Evolutionary conservation across 1,140 invertebrate genomes (phyloP), one percentile per base, ranked within the genome.

Genomic region (Papilio glaucus): DNA sequence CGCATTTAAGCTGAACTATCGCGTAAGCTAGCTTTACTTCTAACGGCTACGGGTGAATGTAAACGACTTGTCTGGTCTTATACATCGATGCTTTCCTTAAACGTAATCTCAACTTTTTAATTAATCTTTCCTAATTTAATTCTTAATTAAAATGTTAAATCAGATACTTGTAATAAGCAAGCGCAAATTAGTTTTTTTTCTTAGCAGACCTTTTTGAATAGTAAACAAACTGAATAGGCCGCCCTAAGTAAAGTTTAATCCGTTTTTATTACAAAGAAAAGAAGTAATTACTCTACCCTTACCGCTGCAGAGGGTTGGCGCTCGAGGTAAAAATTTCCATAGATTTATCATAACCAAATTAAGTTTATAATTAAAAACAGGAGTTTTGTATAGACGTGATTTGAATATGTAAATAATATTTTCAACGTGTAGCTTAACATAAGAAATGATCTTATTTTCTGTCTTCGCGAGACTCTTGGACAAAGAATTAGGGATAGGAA

Each of bases 191-290:
- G 87, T 89, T 90, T 89, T 88, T n/a, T 89, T 88, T 75, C 82
- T 85, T 83, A 84, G 84, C 82, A 86, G 82, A 75, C 83, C 84
- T 79, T 90, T 92, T 86, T 92, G 86, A 92, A 91, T 90, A 89
- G 87, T 90, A 91, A 87, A 92, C 89, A 91, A 89, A 90, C 90
- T 89, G 88, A 91, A 92, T 92, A 85, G 87, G 83, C 87, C 80
- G 80, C 88, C 88, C 90, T 91, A 92, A 92, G 89, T 88, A 92
- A 92, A 92, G 90, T 92, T 92, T 90, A 92, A 92, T 92, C 88
- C 88, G 89, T 92, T 92, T 92, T 91, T 92, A 92, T 91, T 92
- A 92, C 88, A 86, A 92, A 91, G 90, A 92, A 92, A 92, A 92
- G 88, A 92, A 91, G 90, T 92, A 92, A 92, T 92, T 92, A 90